Evolutionary conservation across 1,140 invertebrate genomes (phyloP), one percentile per base, ranked within the genome.

Genomic region (Pinna nobilis): DNA sequence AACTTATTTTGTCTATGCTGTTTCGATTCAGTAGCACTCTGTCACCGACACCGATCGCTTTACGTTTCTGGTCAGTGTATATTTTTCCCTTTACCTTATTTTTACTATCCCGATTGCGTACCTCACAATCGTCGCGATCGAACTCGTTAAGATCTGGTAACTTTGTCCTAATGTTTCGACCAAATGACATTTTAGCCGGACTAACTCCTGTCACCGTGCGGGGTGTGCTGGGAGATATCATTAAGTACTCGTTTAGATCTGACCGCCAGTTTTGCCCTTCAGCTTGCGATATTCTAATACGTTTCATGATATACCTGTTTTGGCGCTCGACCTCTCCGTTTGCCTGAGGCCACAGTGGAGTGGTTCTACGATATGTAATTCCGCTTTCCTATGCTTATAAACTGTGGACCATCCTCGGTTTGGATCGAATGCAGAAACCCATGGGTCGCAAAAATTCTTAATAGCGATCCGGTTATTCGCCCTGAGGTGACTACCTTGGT

Each of bases 301-400:
- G 4, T 66, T 83, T 84, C 32, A 80, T 23, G 0, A 84, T 11
- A 30, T 75, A 74, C 23, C 60, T 18, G 72, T 82, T 83, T 53
- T 77, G 68, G 25, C 82, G 23, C 63, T 81, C 77, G 13, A 81
- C 67, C 57, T 81, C 75, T 0, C 82, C 77, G 61, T 82, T 83
- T 2, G 72, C 66, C 49, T 80, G 72, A 13, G 79, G 77, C 61
- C 61, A 78, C 6, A 76, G 37, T 2, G 73, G 69, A 37, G 72
- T 81, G 6, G 47, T 74, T 25, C 44, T 33, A 23, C 33, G 6
- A 55, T 79, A 64, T 20, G 55, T 51, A 63, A 39, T 61, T 23
- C 7, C 13, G n/a, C 25, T 51, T 61, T 53, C 63, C 41, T 7
- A 15, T 41, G 20, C 32, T 60, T 9, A 60, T 53, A 61, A 77